Evolutionary conservation across 1,140 invertebrate genomes (phyloP), one percentile per base, ranked within the genome.

Genomic region (Matsumurasca onukii): DNA sequence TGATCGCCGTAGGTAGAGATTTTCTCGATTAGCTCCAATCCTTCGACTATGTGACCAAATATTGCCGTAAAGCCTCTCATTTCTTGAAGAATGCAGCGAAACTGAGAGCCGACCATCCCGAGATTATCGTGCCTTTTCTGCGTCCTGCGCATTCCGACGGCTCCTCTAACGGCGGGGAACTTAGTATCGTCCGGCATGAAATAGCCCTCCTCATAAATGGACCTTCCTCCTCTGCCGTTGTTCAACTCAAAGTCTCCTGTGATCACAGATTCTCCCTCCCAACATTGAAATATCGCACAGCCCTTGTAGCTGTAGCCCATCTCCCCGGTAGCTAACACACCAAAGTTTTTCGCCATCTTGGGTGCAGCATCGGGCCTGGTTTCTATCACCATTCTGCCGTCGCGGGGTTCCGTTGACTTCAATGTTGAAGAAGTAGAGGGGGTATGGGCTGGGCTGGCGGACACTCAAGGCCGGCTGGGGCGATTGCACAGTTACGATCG

Each of bases 261-360:
- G 22, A 76, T 76, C 17, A 80, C 87, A 73, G 89, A 91, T 76
- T 92, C 90, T 31, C 88, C 88, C 73, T 88, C 88, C 90, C 90
- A 92, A 73, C 90, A 91, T 74, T 92, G 90, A 76, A 92, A 92
- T 69, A 93, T 87, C 62, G 85, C 81, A 77, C 91, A 93, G 15
- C 90, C 90, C 69, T 89, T 89, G 75, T 92, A 93, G 29, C 90
- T 88, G 66, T 89, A 84, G 13, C 91, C 91, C 24, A 87, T 83
- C 73, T 93, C 91, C 1, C 92, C 91, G 0, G 89, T 91, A 13
- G 90, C 86, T 1, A 97, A 80, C 0, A 89, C 83, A 69, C 87
- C 85, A 79, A 97, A 97, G 79, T 97, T 97, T 77, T 93, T 91
- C 25, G 91, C 89, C 85, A 97, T 97, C 76, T 90, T 93, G 2